Evolutionary conservation across 2,888 invertebrate species (phyloP), one percentile per base, ranked within the genome.

Genomic region (Uropetala carovei): DNA sequence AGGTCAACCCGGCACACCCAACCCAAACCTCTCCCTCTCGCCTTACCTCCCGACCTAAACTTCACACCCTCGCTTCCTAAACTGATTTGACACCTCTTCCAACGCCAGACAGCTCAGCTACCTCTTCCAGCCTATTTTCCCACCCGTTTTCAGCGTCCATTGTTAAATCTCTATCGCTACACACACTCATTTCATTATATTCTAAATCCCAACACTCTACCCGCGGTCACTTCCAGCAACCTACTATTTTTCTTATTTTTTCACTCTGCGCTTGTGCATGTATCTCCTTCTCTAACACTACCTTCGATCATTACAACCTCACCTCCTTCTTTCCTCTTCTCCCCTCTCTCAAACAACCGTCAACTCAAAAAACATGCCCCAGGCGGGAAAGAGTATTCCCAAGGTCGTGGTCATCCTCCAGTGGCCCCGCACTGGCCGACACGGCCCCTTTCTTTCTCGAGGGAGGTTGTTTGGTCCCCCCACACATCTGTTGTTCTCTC

Each of bases 401-500:
- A 86, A 86, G 86, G 86, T 86, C 86, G 86, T 30, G 86, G 86
- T 86, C 86, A 86, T 86, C 86, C 86, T 86, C 86, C 86, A 86
- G 30, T 86, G 86, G 86, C 27, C 59, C 85, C 85, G 59, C 75
- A 27, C 75, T 75, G 75, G 22, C 75, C 75, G 22, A 27, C 75
- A 11, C 22, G 43, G 43, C 43, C 43, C 75, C n/a, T n/a, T 27
- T 27, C 85, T 56, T n/a, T 57, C 5, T 27, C 27, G 18, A 75
- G 68, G 68, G 68, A 22, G 64, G n/a, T 16, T 64, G 16, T 16
- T 22, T n/a, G 85, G 22, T 13, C 58, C 14, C 59, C 86, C 59
- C 60, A 18, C 75, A 75, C 27, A 22, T 75, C 22, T 43, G 43
- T 43, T 43, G 43, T 43, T 43, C 43, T n/a, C 27, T 75, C 22